These are phyloP conservation scores for Muntiacus reevesi DNA, from an alignment of 2,113 vertebrate species.

Conservation along the genomic window DNA sequence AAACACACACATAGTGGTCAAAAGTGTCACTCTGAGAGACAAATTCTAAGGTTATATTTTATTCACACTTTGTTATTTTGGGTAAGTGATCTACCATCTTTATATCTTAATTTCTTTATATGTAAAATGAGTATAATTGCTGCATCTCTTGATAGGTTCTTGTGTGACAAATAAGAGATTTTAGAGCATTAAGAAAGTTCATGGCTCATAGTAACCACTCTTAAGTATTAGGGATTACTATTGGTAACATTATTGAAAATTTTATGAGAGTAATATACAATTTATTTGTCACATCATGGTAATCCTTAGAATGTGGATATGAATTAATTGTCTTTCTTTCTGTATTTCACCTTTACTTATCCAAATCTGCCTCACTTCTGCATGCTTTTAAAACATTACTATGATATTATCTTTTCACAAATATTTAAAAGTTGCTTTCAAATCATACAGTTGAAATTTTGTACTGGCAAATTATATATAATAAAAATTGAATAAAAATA, in stretches of 20 bases:
- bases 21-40: background rate
- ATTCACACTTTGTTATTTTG: background rate
- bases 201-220: background rate
- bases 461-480: slow-evolving; percentile 44
- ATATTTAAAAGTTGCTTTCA: slow-evolving; percentile 50
- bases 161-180: background rate
- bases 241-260: background rate
- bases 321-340: background rate
- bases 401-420: background rate
- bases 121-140: background rate
- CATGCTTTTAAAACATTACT: slow-evolving; percentile 19
- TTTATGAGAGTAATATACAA: background rate
- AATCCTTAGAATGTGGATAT: background rate
- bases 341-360: background rate
- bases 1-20: background rate
- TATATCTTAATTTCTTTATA: background rate
- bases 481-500: slow-evolving; percentile 59
- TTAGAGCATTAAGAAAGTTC: background rate
- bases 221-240: background rate
- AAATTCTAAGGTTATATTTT: background rate
- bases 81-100: background rate
- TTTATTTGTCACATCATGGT: background rate
- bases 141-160: background rate
- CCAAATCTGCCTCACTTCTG: background rate
- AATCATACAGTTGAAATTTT: slow-evolving; percentile 52